Base-by-base conservation (phyloP, 2,888 invertebrate genomes). In the Drosophila demipolita region DNA sequence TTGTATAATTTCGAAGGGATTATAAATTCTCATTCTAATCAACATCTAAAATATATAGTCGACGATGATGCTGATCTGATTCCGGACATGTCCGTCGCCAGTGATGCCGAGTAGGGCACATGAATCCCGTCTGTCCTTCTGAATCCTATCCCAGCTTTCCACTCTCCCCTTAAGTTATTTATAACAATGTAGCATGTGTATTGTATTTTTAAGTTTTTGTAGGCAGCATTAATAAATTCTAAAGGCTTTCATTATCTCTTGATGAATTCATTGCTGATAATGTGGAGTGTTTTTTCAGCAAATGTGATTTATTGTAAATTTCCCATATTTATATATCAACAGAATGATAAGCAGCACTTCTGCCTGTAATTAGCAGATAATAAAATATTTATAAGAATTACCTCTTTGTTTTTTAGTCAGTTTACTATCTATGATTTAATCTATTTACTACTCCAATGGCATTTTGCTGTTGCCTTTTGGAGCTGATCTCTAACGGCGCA, bases 131-230 rank as follows among this genome's bases (percentile, higher is more conserved):
- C 40, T 33, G 20, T 9, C 35, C 20, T 5, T 15, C 38, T 17
- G 23, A 45, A 23, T 45, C 45, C 45, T 15, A 45, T 2, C 23
- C 45, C 15, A 23, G 40, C 45, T 33, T 57, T 20, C 9, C 40
- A 40, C 57, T 74, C 12, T 32, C 36, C 53, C 65, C 35, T 68
- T 45, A 57, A n/a, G 26, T 62, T 32, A 45, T 49, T 45, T 55
- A 26, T 68, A 58, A 33, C 58, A 73, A 55, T 61, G 75, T 73
- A 69, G 35, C 26, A 55, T 57, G 67, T 82, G 62, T 76, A 74
- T 89, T 87, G 73, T 89, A 82, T 82, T 75, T 60, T 72, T 78
- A 82, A 77, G 80, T 67, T 80, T 75, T 61, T 67, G 57, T 60
- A 54, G 58, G 80, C 70, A 80, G 63, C 70, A 72, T 73, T 77